Conservation (phyloP, 2,113 vertebrate species). For the Athene noctua region DNA sequence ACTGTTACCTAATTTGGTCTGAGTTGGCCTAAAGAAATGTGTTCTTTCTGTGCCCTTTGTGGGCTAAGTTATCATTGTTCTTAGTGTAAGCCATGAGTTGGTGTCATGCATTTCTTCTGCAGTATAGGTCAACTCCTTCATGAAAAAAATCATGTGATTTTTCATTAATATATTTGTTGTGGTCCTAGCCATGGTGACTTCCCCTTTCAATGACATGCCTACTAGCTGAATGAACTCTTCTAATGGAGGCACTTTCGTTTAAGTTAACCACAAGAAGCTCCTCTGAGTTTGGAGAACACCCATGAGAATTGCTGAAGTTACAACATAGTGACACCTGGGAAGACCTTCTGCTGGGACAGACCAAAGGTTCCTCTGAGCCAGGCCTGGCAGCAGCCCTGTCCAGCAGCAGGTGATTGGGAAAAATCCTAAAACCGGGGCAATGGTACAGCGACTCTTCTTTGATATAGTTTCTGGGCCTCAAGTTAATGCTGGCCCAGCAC, state of each 20-base stretch:
- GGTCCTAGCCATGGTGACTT: background rate
- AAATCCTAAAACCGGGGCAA: background rate
- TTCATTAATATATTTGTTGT: background rate
- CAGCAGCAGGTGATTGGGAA: background rate
- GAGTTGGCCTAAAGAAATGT: background rate
- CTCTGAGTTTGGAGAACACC: background rate
- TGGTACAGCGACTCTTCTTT: background rate
- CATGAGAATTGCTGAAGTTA: background rate
- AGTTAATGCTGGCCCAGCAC: background rate
- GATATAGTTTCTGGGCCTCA: background rate
- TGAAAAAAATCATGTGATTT: background rate
- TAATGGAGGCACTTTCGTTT: background rate
- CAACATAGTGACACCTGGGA: background rate
- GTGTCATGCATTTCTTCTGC: background rate
- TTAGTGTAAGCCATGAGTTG: background rate
- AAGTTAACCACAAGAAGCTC: background rate
- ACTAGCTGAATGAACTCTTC: background rate
- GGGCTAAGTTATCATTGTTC: background rate
- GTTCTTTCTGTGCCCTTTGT: background rate
- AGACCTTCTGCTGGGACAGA: background rate
- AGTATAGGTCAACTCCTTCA: background rate
- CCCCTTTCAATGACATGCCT: background rate
- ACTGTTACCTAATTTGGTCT: constrained; percentile 22
- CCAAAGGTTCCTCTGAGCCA: background rate
- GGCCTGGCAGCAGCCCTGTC: background rate